These are phyloP conservation scores for Patella vulgata DNA, from an alignment of 1,140 invertebrate genomes.

Conservation along the genomic window DNA sequence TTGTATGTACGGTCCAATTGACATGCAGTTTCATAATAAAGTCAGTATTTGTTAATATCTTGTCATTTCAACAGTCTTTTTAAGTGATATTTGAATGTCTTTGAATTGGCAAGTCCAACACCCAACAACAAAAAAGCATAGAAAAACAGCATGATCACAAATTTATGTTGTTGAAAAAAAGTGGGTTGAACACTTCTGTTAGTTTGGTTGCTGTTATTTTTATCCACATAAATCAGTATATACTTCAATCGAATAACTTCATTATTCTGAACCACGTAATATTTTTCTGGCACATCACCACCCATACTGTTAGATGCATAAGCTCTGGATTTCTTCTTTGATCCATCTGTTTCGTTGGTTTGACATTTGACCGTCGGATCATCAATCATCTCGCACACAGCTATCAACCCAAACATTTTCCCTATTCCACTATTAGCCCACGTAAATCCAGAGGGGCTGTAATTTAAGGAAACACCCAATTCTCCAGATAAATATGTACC, in stretches of 20 bases:
- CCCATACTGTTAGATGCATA: slow-evolving; percentile 61
- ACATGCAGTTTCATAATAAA: too few relatives aligned
- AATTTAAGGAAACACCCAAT: slow-evolving; percentile 75
- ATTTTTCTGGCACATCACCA: slow-evolving; percentile 75
- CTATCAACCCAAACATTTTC: slow-evolving; percentile 78
- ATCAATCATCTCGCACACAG: slow-evolving; percentile 81
- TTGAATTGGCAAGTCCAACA: slow-evolving; percentile 55
- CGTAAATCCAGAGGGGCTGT: slow-evolving; percentile 76
- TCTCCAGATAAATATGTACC: slow-evolving; percentile 82
- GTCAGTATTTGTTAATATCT: too few relatives aligned
- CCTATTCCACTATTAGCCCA: slow-evolving; percentile 81
- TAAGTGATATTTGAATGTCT: slow-evolving; percentile 41
- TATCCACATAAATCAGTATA: slow-evolving; percentile 76
- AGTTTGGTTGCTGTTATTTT: background rate
- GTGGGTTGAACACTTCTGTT: slow-evolving; percentile 11
- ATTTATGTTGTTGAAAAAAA: slow-evolving; percentile 58
- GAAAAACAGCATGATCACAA: slow-evolving; percentile 52
- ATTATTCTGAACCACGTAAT: slow-evolving; percentile 80
- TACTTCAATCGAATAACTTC: slow-evolving; percentile 81
- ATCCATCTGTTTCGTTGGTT: slow-evolving; percentile 35
- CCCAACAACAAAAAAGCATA: slow-evolving; percentile 53
- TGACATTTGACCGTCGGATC: slow-evolving; percentile 72
- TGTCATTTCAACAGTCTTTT: slow-evolving; percentile 17
- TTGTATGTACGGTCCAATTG: too few relatives aligned
- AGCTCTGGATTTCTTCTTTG: slow-evolving; percentile 31